A percentile compares a stretch with the other conserved stretches of the same genome.
phyloP scores from a whole-genome alignment of 1,140 invertebrate genomes.

The Pentalonia nigronervosa region DNA sequence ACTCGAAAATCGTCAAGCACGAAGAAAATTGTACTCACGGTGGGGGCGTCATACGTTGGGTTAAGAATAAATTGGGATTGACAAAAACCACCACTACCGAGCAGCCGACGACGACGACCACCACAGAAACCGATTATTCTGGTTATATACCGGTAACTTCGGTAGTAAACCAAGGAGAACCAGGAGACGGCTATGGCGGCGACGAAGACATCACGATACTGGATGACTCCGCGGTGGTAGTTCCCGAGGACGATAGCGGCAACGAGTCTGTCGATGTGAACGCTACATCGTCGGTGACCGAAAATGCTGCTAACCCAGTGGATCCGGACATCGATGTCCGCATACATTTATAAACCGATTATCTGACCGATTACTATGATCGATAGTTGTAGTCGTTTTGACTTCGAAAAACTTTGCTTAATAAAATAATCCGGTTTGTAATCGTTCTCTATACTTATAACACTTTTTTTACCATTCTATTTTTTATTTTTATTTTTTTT shows the following conservation, averaged over 20 bases:
- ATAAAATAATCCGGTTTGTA: neutral
- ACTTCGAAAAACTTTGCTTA: neutral
- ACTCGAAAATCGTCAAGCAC: neutral
- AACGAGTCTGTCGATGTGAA: neutral
- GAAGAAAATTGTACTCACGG: neutral
- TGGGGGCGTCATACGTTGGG: neutral
- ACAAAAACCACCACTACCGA: neutral
- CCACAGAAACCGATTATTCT: neutral
- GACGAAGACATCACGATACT: neutral
- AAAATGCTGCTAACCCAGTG: neutral
- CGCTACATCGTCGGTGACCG: neutral
- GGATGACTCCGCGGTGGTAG: neutral
- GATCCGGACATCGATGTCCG: neutral
- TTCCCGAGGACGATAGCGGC: neutral
- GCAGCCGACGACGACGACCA: neutral
- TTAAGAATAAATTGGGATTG: neutral
- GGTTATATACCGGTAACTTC: neutral
- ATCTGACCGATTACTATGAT: too few species aligned
- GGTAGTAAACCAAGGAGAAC: too few species aligned
- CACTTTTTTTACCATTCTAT: neutral
- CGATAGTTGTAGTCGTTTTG: neutral
- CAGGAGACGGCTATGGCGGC: neutral
- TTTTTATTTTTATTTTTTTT: neutral
- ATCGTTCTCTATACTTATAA: neutral
- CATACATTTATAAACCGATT: too few species aligned